Conservation (phyloP, 2,113 vertebrate species). For the Phalacrocorax carbo region DNA sequence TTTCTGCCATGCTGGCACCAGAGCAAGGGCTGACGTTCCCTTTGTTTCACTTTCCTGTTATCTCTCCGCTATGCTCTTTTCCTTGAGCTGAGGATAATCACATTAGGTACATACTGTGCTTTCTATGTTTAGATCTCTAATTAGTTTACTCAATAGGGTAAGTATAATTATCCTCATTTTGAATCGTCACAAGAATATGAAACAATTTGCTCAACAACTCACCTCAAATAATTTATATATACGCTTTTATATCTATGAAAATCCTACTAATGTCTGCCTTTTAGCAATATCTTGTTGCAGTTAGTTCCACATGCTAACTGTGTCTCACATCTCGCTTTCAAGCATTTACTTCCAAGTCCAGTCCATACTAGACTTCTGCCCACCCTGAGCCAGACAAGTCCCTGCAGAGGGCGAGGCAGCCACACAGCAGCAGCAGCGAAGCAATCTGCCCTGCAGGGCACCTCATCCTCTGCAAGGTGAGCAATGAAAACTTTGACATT, state of each 20-base stretch:
- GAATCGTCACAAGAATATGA: background rate
- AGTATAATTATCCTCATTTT: background rate
- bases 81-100: constrained; percentile 12
- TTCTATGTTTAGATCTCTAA: constrained; percentile 16
- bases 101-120: background rate
- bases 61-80: background rate
- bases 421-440: background rate
- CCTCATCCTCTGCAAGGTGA: background rate
- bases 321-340: background rate
- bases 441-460: background rate
- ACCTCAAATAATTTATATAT: background rate
- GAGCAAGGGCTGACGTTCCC: background rate
- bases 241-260: background rate
- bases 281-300: background rate
- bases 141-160: constrained; percentile 9
- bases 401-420: background rate
- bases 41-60: background rate
- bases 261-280: background rate
- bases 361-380: background rate
- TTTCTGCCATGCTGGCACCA: background rate
- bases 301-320: background rate
- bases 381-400: background rate
- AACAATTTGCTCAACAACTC: background rate
- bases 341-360: background rate
- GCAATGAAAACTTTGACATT: background rate